These are phyloP conservation scores for Ailurus styani DNA, from an alignment of 2,113 vertebrate genomes.

Conservation along the genomic window DNA sequence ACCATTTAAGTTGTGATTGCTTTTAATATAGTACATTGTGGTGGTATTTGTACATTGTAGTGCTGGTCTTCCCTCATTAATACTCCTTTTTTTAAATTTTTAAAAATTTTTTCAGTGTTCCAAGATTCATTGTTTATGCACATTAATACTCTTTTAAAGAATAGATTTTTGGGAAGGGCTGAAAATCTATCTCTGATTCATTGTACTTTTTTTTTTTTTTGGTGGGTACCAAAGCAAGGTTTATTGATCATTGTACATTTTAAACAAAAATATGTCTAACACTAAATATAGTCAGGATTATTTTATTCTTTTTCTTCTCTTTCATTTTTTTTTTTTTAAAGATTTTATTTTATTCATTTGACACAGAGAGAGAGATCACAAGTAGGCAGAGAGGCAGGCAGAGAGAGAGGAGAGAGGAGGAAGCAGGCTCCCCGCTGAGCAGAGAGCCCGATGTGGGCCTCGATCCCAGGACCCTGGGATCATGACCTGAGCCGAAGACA, in stretches of 20 bases:
- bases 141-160: not conserved
- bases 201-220: not conserved
- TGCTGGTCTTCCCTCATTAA: not conserved
- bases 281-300: not conserved
- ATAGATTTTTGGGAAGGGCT: not conserved
- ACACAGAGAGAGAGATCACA: no score
- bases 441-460: no score
- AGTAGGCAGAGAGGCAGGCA: no score
- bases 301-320: not conserved
- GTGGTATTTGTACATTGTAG: not conserved
- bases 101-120: no score
- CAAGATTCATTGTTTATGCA: no score
- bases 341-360: no score
- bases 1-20: not conserved
- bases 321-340: not conserved
- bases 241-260: not conserved
- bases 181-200: not conserved
- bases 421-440: no score
- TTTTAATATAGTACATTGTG: not conserved
- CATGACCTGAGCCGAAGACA: no score
- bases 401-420: no score
- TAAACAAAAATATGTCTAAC: conserved; percentile 22
- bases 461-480: no score
- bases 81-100: conserved; percentile 11
- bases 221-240: not conserved